Evolutionary conservation across 2,888 invertebrate species (phyloP).

Genomic region (Linnaemya vulpina): DNA sequence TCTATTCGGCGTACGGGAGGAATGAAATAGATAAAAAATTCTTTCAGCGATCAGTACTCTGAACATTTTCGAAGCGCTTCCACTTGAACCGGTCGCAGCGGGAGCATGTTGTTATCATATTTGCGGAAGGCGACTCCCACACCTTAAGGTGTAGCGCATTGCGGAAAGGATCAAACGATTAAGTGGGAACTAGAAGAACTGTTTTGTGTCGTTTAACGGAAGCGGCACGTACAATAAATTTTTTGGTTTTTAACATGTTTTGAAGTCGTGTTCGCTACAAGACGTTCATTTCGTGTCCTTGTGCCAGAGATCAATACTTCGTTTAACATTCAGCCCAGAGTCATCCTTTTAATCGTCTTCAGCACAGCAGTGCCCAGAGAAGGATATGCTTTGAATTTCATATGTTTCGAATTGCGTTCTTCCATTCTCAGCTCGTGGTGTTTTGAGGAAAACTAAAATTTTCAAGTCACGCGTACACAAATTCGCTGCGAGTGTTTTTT

Average conservation of each 20-base stretch:
- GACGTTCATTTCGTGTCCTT: conserved; percentile 6
- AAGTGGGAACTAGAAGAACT: background rate
- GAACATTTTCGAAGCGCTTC: too few relatives aligned
- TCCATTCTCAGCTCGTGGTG: background rate
- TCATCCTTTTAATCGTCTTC: background rate
- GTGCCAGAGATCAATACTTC: background rate
- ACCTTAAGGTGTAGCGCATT: too few relatives aligned
- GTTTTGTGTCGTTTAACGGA: background rate
- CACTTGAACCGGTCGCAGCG: too few relatives aligned
- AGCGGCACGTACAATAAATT: background rate
- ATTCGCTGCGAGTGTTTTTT: conserved; percentile 44
- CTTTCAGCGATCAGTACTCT: too few relatives aligned
- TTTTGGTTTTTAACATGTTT: background rate
- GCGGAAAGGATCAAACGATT: background rate
- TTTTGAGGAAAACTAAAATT: conserved; percentile 37
- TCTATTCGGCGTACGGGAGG: too few relatives aligned
- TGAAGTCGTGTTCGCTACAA: background rate
- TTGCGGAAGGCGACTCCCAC: too few relatives aligned
- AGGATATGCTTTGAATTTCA: conserved; percentile 10
- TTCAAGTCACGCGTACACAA: conserved; percentile 62
- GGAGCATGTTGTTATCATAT: too few relatives aligned
- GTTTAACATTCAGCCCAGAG: conserved; percentile 17
- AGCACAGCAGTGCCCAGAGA: background rate
- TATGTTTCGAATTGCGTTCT: background rate
- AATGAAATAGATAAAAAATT: too few relatives aligned